A percentile compares a stretch with the other conserved stretches of the same genome.
phyloP scores from a whole-genome alignment of 2,797 vertebrate genomes.

The Astyanax mexicanus region DNA sequence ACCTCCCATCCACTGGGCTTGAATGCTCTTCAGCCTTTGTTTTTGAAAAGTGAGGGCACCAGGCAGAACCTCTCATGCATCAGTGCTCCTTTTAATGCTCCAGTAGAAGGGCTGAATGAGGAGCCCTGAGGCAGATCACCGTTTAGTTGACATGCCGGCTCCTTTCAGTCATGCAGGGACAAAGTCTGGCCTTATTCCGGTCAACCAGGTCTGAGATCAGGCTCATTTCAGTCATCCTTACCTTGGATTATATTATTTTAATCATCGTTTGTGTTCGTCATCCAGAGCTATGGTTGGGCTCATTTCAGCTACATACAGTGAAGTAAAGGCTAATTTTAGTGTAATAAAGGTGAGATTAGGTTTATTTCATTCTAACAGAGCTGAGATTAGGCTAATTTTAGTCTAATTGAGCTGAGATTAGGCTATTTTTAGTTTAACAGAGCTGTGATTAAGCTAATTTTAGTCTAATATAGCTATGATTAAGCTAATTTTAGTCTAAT shows the following conservation, averaged over 20 bases:
- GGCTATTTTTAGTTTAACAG: not conserved
- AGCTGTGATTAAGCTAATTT: not conserved
- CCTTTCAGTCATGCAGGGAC: not conserved
- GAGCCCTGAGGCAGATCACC: constrained; percentile 64
- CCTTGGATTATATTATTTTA: not conserved
- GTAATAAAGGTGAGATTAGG: not conserved
- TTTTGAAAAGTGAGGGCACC: not conserved
- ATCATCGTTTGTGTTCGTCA: constrained; percentile 58
- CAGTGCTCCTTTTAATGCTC: constrained; percentile 57
- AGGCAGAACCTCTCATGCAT: constrained; percentile 45
- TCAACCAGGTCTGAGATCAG: not conserved
- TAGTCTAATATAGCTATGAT: too few species aligned
- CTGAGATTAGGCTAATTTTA: not conserved
- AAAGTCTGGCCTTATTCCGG: constrained; percentile 63
- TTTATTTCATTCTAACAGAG: constrained; percentile 61
- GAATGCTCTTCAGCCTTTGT: not conserved
- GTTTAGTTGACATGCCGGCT: constrained; percentile 60
- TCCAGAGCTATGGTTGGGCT: not conserved
- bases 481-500: too few species aligned
- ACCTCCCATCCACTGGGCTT: not conserved
- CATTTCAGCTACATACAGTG: not conserved
- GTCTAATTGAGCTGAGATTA: too few species aligned
- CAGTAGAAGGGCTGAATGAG: constrained; percentile 58
- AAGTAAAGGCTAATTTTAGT: constrained; percentile 35
- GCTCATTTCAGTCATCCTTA: not conserved